Evolutionary conservation across 92 coral and sea anemone genomes (phyloP).

Genomic region (Epizoanthus illoricatus): DNA sequence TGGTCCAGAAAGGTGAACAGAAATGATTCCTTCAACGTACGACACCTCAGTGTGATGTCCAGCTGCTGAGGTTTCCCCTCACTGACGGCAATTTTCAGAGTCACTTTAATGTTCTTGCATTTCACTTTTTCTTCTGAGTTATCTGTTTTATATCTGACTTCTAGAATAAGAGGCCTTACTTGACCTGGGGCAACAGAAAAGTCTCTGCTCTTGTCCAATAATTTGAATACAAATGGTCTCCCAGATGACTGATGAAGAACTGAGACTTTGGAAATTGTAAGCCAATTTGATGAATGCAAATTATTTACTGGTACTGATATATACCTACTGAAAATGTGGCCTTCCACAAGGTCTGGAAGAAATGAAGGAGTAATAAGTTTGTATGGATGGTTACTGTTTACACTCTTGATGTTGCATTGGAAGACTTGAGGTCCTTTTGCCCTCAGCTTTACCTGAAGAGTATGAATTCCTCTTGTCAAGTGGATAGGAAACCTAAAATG

Average conservation of each 20-base stretch:
- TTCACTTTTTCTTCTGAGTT: conserved; percentile 4
- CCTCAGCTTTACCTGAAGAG: conserved; percentile 73
- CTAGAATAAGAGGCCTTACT: conserved; percentile 58
- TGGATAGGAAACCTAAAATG: conserved; percentile 76
- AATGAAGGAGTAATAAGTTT: conserved; percentile 63
- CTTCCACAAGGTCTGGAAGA: conserved; percentile 88
- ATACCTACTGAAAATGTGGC: conserved; percentile 68
- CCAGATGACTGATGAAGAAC: conserved; percentile 40
- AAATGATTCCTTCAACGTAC: conserved; percentile 76
- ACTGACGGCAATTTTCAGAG: conserved; percentile 57
- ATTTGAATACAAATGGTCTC: conserved; percentile 39
- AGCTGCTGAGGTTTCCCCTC: conserved; percentile 66
- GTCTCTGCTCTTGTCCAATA: conserved; percentile 43
- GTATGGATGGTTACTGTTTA: conserved; percentile 52
- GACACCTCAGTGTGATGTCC: conserved; percentile 68
- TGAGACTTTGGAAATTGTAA: conserved; percentile 70
- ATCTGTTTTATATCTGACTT: conserved; percentile 57
- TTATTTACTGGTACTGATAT: conserved; percentile 76
- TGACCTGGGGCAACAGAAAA: conserved; percentile 91
- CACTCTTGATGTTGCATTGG: conserved; percentile 58
- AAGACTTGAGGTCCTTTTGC: conserved; percentile 69
- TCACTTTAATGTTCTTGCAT: conserved; percentile 51
- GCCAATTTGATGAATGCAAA: conserved; percentile 70
- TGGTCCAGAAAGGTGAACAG: conserved; percentile 92
- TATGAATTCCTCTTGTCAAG: conserved; percentile 80